Percentiles rank a stretch among this genome's conserved stretches.
Conservation (phyloP, 1,140 invertebrate species). For the Pentalonia nigronervosa region DNA sequence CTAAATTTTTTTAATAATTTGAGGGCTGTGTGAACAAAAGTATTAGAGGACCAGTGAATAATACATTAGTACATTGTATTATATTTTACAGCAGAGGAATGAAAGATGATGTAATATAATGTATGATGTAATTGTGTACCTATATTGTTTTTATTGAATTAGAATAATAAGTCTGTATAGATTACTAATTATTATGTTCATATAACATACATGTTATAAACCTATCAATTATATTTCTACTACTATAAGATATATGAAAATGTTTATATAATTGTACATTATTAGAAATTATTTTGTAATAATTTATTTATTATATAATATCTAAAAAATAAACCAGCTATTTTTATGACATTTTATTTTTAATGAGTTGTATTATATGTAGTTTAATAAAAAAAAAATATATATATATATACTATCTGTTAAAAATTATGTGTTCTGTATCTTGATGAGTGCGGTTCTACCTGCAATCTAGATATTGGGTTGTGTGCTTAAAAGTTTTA, state of each 20-base stretch:
- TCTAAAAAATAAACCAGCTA: background rate
- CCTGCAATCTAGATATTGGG: background rate
- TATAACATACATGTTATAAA: background rate
- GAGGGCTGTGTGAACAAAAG: background rate
- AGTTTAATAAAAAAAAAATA: background rate
- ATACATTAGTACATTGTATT: background rate
- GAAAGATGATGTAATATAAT: background rate
- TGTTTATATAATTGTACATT: background rate
- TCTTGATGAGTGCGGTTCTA: background rate
- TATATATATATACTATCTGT: background rate
- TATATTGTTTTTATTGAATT: background rate
- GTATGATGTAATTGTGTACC: background rate
- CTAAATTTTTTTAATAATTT: background rate
- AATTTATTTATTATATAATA: background rate
- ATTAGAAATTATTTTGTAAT: background rate
- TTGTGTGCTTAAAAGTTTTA: too few relatives aligned
- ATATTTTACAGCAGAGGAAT: background rate
- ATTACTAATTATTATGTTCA: background rate
- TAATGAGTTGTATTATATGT: background rate
- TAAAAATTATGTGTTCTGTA: background rate
- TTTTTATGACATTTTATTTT: background rate
- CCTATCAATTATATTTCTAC: background rate
- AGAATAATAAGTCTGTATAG: background rate
- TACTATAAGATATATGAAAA: background rate
- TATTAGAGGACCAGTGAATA: background rate